Base-by-base conservation (phyloP, 2,888 invertebrate species). In the Penaeus monodon region DNA sequence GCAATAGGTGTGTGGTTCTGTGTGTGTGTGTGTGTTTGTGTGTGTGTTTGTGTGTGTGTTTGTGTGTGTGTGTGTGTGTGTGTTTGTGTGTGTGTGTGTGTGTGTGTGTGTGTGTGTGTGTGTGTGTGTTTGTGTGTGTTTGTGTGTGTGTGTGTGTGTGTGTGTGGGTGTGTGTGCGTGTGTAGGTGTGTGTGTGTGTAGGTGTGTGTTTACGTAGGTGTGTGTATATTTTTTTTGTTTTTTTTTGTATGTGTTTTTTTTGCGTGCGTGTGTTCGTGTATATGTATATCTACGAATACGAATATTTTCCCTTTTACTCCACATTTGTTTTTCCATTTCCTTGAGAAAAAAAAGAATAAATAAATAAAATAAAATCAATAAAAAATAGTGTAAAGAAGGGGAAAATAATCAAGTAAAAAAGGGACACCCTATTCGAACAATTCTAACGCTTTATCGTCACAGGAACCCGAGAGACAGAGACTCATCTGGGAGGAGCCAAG, bases 1-100 rank as follows among this genome's bases (percentile, higher is more conserved):
- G 86, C 68, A 86, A 86, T 49, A 81, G 81, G 81, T 81, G 49
- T 14, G 68, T 70, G 1, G 0, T 44, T 44, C 10, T 44, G 44
- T 29, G 17, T 66, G 38, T 63, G 20, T 29, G 57, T 44, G 44
- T 44, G 44, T 70, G 29, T 17, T 1, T 17, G 4, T 24, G 70
- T 70, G 17, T 70, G 70, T 20, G 70, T 68, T 27, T 14, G n/a
- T n/a, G n/a, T n/a, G n/a, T n/a, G n/a, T n/a, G n/a, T n/a, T n/a
- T n/a, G n/a, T 6, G 27, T 12, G 4, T 73, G 73, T 73, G 73
- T 73, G 73, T 27, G 20, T 73, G 73, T 27, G 73, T 73, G 73
- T 27, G 73, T 27, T 4, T 73, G 27, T 73, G 73, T 73, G 73
- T 73, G 29, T 29, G 73, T 73, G 29, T 73, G 73, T 73, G 70